These are phyloP conservation scores for Cryptocephalus primarius DNA, from an alignment of 2,888 invertebrate species.

Conservation along the genomic window DNA sequence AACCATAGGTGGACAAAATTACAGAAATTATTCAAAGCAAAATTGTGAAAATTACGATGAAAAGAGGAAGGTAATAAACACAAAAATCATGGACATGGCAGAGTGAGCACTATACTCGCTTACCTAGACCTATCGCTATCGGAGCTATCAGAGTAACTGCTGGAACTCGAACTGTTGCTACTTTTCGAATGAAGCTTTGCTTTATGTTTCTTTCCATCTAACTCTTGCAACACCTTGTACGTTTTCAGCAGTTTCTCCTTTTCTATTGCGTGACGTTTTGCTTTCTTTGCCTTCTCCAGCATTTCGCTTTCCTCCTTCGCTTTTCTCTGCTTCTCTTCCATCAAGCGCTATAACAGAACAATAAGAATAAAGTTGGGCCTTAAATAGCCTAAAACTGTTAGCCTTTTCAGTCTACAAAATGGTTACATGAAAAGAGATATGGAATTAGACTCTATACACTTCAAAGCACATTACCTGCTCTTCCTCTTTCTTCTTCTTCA, in stretches of 20 bases:
- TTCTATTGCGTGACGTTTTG: constrained; percentile 34
- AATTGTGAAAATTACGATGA: too few species aligned
- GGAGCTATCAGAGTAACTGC: constrained; percentile 20
- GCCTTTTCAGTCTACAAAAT: too few species aligned
- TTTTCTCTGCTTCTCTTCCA: constrained; percentile 35
- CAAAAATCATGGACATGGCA: too few species aligned
- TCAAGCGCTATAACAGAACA: constrained; percentile 15
- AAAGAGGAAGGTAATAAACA: too few species aligned
- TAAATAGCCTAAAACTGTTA: background rate
- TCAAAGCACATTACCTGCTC: constrained; percentile 17
- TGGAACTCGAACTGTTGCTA: constrained; percentile 21
- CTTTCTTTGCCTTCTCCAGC: constrained; percentile 36
- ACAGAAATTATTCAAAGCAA: too few species aligned
- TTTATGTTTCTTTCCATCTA: constrained; percentile 25
- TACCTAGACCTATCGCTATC: constrained; percentile 15
- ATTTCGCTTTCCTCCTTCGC: constrained; percentile 37
- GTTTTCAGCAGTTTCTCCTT: constrained; percentile 36
- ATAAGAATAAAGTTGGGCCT: background rate
- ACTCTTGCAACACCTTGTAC: constrained; percentile 33
- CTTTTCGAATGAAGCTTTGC: constrained; percentile 13
- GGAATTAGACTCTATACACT: too few species aligned
- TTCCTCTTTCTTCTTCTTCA: constrained; percentile 45
- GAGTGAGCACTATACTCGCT: background rate
- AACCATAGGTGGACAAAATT: too few species aligned
- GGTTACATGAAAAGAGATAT: too few species aligned